Conservation (phyloP, 2,888 invertebrate genomes). For the Keiferia lycopersicella region DNA sequence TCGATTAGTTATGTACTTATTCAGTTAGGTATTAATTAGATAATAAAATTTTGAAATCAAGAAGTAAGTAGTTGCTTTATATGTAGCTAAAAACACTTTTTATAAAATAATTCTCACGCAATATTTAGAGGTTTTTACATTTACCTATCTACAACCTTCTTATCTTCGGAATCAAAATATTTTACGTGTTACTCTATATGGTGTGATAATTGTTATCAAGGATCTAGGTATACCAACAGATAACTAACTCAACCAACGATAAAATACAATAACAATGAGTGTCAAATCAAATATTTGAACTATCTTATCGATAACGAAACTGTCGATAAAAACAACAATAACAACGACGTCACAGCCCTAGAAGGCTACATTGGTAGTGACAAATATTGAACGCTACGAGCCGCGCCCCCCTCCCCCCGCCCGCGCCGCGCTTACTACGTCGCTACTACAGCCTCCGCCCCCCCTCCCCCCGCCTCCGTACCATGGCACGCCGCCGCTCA, state of each 20-base stretch:
- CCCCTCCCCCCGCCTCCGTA: slow-evolving; percentile 48
- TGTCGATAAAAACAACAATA: slow-evolving; percentile 24
- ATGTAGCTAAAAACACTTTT: no score
- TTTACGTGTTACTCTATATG: neutral
- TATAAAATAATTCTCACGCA: no score
- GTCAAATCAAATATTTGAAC: neutral
- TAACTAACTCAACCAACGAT: neutral
- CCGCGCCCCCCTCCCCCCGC: slow-evolving; percentile 39
- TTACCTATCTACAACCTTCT: no score
- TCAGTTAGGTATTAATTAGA: no score
- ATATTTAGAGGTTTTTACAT: no score
- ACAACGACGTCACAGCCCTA: slow-evolving; percentile 30
- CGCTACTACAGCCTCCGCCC: slow-evolving; percentile 65
- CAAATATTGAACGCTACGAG: slow-evolving; percentile 59
- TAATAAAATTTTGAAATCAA: no score
- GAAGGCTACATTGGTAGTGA: slow-evolving; percentile 42
- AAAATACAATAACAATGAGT: neutral
- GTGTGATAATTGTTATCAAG: neutral
- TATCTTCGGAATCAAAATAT: neutral
- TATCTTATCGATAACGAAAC: slow-evolving; percentile 6
- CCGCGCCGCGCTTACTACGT: slow-evolving; percentile 60
- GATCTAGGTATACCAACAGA: neutral
- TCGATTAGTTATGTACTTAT: no score
- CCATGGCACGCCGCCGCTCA: slow-evolving; percentile 41
- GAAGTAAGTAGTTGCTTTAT: no score